Evolutionary conservation across 2,113 vertebrate species (phyloP).

Genomic region (Calyptommatus sinebrachiatus): DNA sequence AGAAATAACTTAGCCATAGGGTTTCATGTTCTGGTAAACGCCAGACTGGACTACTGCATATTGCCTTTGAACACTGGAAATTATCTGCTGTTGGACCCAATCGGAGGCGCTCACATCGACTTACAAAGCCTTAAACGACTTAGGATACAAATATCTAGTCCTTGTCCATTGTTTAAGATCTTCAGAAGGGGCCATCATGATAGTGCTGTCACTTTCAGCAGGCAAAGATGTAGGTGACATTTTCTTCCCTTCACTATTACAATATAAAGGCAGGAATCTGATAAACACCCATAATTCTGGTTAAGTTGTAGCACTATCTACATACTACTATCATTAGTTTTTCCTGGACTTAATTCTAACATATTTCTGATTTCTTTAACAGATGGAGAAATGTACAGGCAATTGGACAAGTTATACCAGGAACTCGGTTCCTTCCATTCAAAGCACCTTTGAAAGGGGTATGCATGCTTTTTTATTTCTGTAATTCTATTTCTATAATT

Average conservation of each 20-base stretch:
- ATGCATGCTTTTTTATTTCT: slow-evolving; percentile 49
- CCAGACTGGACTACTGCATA: no score
- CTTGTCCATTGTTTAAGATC: no score
- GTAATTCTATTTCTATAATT: neutral
- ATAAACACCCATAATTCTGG: neutral
- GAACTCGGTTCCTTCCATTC: slow-evolving; percentile 72
- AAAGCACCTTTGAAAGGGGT: slow-evolving; percentile 76
- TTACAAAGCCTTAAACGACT: no score
- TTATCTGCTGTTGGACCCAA: no score
- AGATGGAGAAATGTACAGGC: slow-evolving; percentile 70
- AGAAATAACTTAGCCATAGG: no score
- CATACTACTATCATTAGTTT: neutral
- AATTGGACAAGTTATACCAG: slow-evolving; percentile 69
- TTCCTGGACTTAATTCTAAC: neutral
- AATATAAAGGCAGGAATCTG: neutral
- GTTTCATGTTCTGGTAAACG: no score
- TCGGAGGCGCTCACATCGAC: no score
- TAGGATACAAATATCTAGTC: no score
- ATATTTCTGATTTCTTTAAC: slow-evolving; percentile 43
- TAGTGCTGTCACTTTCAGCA: no score
- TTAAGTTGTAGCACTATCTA: neutral
- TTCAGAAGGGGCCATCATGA: no score
- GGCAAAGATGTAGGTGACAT: no score
- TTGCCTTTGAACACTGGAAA: no score
- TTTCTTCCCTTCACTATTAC: neutral